These are phyloP conservation scores for Acropternis orthonyx DNA, from an alignment of 2,797 vertebrate species.

Conservation along the genomic window DNA sequence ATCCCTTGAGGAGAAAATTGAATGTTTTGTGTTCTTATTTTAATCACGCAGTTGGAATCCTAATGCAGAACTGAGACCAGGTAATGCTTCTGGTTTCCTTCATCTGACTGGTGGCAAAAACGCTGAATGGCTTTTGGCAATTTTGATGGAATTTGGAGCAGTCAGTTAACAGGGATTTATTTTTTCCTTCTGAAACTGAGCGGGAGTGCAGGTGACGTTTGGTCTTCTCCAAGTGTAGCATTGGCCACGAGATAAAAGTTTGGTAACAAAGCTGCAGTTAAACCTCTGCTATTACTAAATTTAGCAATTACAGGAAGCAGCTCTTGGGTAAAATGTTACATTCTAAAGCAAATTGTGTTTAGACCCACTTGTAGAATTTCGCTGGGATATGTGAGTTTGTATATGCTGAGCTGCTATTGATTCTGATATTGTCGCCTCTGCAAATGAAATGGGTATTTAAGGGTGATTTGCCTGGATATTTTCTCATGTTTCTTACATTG, in stretches of 20 bases:
- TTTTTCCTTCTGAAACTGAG: neutral
- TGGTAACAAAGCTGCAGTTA: neutral
- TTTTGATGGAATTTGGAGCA: neutral
- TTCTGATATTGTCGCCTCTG: neutral
- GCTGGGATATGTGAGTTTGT: neutral
- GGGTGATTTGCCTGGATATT: neutral
- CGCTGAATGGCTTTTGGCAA: neutral
- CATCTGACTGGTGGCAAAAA: neutral
- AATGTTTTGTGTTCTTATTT: neutral
- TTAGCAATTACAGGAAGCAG: neutral
- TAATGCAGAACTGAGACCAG: neutral
- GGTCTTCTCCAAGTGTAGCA: neutral
- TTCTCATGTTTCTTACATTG: accelerated
- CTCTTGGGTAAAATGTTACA: neutral
- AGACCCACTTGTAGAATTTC: neutral
- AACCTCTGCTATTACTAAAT: neutral
- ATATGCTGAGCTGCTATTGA: neutral
- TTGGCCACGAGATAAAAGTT: neutral
- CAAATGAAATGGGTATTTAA: neutral
- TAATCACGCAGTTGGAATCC: neutral
- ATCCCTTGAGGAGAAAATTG: neutral
- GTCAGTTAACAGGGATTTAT: neutral
- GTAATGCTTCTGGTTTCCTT: neutral
- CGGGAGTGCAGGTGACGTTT: neutral
- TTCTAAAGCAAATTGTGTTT: neutral